phyloP scores from a whole-genome alignment of 2,888 invertebrate species.

The Polyommatus iphigenia region DNA sequence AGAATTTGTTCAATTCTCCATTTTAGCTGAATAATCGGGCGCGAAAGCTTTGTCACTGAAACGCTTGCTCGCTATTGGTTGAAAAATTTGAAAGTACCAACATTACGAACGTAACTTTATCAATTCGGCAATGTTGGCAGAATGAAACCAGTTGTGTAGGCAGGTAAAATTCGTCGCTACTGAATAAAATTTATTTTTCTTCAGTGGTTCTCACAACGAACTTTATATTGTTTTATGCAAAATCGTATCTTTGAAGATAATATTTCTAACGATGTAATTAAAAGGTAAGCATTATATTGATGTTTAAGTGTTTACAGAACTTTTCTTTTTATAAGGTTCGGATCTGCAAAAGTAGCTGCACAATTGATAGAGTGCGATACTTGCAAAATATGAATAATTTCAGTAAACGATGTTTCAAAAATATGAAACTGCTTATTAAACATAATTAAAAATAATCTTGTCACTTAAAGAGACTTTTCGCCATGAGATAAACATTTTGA shows the following conservation, averaged over 20 bases:
- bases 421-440: conserved; percentile 30
- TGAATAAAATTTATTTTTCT: conserved; percentile 70
- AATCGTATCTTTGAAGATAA: conserved; percentile 53
- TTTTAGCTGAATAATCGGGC: conserved; percentile 66
- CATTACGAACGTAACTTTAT: conserved; percentile 52
- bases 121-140: conserved; percentile 75
- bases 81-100: conserved; percentile 64
- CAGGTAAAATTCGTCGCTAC: conserved; percentile 74
- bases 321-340: conserved; percentile 75
- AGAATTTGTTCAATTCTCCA: conserved; percentile 11
- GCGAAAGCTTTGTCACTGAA: conserved; percentile 71
- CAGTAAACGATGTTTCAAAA: conserved; percentile 38
- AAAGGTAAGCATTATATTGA: conserved; percentile 60
- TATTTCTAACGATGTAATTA: conserved; percentile 48
- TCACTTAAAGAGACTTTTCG: conserved; percentile 37
- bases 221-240: conserved; percentile 54
- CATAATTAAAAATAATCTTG: conserved; percentile 33
- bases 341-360: conserved; percentile 76
- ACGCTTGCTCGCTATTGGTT: conserved; percentile 59
- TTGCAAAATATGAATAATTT: conserved; percentile 64
- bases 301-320: conserved; percentile 66
- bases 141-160: conserved; percentile 75
- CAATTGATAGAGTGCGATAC: conserved; percentile 72
- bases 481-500: conserved; percentile 37
- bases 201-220: conserved; percentile 60